phyloP scores from a whole-genome alignment of 2,888 invertebrate species.

The Buathra laborator region DNA sequence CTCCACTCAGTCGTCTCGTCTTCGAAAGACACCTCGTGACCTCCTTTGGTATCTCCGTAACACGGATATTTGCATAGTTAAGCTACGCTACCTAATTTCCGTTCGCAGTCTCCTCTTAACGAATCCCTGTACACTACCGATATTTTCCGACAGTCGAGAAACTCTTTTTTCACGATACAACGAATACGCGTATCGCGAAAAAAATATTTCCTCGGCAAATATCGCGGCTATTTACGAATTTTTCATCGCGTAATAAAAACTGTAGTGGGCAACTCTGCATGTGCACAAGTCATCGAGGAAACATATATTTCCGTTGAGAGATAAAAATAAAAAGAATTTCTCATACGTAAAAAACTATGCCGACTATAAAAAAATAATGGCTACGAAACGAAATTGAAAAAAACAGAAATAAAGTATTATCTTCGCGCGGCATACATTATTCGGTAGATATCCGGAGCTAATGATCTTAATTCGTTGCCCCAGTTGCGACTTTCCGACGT shows the following conservation, averaged over 20 bases:
- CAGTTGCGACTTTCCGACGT: background rate
- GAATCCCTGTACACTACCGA: background rate
- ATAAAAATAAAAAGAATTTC: no score
- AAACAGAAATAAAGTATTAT: background rate
- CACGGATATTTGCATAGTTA: background rate
- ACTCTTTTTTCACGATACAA: background rate
- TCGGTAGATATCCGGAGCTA: background rate
- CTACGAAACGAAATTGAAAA: background rate
- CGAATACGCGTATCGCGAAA: no score
- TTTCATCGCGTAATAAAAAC: no score
- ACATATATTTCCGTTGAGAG: no score
- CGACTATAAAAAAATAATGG: no score
- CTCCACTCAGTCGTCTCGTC: background rate
- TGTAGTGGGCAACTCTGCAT: no score
- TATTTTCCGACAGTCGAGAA: background rate
- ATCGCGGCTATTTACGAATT: no score
- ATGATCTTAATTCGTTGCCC: conserved; percentile 12
- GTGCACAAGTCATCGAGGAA: no score
- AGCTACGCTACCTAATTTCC: background rate
- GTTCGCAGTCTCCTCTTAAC: background rate
- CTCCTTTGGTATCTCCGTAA: background rate
- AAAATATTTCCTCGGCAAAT: no score
- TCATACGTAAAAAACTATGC: no score
- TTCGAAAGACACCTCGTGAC: background rate
- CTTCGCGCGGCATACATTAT: background rate